Conservation (phyloP, 2,113 vertebrate genomes). For the Platanista minor region DNA sequence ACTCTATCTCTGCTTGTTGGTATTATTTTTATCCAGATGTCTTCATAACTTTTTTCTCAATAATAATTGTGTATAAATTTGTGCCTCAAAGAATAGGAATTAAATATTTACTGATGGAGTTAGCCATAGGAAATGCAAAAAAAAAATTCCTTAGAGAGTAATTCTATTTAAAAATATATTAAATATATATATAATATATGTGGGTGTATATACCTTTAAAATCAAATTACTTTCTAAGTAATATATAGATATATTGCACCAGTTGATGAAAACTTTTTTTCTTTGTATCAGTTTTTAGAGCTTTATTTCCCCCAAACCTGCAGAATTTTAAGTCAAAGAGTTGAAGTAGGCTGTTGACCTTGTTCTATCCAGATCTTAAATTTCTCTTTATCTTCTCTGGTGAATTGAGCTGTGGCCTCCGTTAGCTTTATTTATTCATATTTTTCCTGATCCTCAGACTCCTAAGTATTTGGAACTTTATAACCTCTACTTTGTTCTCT, state of each 20-base stretch:
- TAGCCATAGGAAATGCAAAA: background rate
- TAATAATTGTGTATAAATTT: background rate
- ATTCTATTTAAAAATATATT: background rate
- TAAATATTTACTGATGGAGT: background rate
- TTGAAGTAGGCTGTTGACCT: background rate
- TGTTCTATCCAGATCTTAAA: background rate
- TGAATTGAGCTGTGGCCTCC: background rate
- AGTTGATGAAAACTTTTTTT: too few species aligned
- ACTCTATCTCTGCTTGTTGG: background rate
- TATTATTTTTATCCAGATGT: background rate
- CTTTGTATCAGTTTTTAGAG: too few species aligned
- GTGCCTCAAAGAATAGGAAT: background rate
- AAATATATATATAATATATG: background rate
- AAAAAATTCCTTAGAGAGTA: background rate
- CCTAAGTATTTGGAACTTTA: constrained; percentile 1
- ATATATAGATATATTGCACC: background rate
- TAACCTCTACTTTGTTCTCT: background rate
- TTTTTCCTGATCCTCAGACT: background rate
- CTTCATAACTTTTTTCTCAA: background rate
- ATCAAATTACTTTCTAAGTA: background rate
- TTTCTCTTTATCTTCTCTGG: background rate
- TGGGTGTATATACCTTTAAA: background rate
- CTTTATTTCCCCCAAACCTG: background rate
- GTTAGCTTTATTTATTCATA: constrained; percentile 3
- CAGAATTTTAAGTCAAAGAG: background rate